A percentile compares a stretch with the other conserved stretches of the same genome.
Evolutionary conservation across 2,113 vertebrate genomes (phyloP).

Genomic region (Corythoichthys haematopterus): DNA sequence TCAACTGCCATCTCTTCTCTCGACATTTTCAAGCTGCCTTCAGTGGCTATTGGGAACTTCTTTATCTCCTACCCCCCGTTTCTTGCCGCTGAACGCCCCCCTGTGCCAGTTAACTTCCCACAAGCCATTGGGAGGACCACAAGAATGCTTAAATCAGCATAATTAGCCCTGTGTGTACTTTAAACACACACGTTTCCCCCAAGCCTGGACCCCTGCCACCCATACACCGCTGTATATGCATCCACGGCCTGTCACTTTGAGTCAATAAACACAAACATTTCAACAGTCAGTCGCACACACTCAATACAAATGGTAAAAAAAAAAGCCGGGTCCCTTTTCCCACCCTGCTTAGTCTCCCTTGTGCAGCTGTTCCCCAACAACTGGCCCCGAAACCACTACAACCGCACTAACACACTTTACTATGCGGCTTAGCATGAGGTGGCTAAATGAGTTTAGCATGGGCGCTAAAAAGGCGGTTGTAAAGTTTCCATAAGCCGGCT

Average conservation of each 20-base stretch:
- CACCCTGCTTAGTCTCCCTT: slow-evolving; percentile 22
- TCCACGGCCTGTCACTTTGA: slow-evolving; percentile 59
- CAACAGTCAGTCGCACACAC: slow-evolving; percentile 48
- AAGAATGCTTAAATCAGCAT: slow-evolving; percentile 75
- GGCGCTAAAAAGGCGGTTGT: slow-evolving; percentile 24
- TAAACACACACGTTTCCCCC: slow-evolving; percentile 68
- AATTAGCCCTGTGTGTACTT: slow-evolving; percentile 70
- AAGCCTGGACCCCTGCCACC: slow-evolving; percentile 67
- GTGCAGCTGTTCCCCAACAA: slow-evolving; percentile 26
- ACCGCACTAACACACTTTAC: slow-evolving; percentile 39
- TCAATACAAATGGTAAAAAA: slow-evolving; percentile 27
- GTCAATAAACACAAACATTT: slow-evolving; percentile 71
- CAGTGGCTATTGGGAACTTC: slow-evolving; percentile 20
- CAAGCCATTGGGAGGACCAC: slow-evolving; percentile 68
- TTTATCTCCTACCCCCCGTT: slow-evolving; percentile 20
- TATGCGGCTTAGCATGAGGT: slow-evolving; percentile 19
- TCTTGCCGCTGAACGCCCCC: slow-evolving; percentile 48
- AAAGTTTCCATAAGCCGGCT: slow-evolving; percentile 36
- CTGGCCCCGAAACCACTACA: slow-evolving; percentile 31
- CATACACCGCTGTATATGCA: slow-evolving; percentile 55
- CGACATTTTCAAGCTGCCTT: slow-evolving; percentile 14
- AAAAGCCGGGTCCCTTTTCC: slow-evolving; percentile 32
- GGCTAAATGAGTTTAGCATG: slow-evolving; percentile 31
- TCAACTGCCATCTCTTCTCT: not conserved
- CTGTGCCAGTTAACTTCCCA: slow-evolving; percentile 65